phyloP scores from a whole-genome alignment of 2,888 invertebrate genomes.

The Cryptocheilus praepositus region DNA sequence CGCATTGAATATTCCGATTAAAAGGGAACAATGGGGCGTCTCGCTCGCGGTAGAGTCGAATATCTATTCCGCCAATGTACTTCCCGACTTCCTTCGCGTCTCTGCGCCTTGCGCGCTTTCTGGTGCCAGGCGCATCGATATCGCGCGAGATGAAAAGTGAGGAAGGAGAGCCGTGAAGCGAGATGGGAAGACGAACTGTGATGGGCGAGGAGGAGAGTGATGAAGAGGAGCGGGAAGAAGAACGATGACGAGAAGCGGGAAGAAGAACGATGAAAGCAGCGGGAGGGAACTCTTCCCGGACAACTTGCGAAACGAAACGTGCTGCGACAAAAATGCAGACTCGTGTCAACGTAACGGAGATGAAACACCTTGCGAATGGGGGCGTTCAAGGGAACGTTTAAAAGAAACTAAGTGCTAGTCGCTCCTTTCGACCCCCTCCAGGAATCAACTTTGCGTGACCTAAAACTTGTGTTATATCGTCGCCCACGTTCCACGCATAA shows the following conservation, averaged over 20 bases:
- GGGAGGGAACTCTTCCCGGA: too few species aligned
- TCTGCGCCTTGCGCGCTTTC: constrained; percentile 18
- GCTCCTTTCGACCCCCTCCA: constrained; percentile 9
- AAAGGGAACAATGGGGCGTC: constrained; percentile 59
- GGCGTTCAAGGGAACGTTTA: constrained; percentile 36
- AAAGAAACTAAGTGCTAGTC: constrained; percentile 39
- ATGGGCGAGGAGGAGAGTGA: too few species aligned
- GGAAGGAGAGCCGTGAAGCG: too few species aligned
- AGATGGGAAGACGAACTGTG: too few species aligned
- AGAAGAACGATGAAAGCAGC: neutral
- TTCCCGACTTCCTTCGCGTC: constrained; percentile 22
- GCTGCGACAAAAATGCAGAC: constrained; percentile 25
- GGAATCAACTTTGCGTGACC: constrained; percentile 31
- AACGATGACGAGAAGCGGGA: too few species aligned
- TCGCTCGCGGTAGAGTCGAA: constrained; percentile 23
- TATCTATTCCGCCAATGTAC: constrained; percentile 38
- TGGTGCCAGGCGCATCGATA: constrained; percentile 9
- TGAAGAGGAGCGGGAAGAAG: too few species aligned
- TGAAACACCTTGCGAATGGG: constrained; percentile 17
- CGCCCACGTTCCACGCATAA: constrained; percentile 26
- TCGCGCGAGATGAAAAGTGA: neutral
- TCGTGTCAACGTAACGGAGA: neutral
- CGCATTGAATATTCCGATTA: constrained; percentile 63
- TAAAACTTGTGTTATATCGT: constrained; percentile 27
- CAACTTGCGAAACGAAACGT: neutral